A percentile compares a stretch with the other conserved stretches of the same genome.
phyloP scores from a whole-genome alignment of 2,113 vertebrate genomes.

The Alligator mississippiensis region DNA sequence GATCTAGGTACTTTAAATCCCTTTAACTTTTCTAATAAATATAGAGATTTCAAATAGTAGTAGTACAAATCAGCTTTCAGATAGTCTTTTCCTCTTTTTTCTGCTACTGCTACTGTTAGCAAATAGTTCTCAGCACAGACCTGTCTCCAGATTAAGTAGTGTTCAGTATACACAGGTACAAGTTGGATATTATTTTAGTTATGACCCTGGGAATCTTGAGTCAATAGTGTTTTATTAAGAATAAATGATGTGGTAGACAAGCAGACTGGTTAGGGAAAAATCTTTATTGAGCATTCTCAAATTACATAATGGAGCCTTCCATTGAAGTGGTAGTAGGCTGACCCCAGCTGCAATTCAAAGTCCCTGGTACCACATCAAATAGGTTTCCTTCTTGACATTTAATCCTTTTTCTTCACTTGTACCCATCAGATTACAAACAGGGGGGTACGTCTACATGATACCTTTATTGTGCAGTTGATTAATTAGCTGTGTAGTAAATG shows the following conservation, averaged over 20 bases:
- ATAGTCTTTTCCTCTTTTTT: neutral
- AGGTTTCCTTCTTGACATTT: neutral
- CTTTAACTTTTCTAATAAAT: neutral
- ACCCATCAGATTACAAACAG: neutral
- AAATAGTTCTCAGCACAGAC: neutral
- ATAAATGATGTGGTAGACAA: neutral
- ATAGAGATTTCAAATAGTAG: neutral
- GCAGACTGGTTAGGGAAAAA: neutral
- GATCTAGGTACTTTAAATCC: neutral
- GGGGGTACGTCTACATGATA: neutral
- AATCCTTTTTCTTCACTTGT: neutral
- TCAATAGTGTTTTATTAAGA: neutral
- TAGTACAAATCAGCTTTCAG: neutral
- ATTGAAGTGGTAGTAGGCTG: neutral
- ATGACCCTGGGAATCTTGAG: neutral
- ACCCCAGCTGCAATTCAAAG: neutral
- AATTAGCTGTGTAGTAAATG: too few species aligned
- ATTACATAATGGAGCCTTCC: rapidly evolving
- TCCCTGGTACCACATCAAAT: neutral
- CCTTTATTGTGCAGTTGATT: neutral
- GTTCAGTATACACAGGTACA: neutral
- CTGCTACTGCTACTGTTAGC: neutral
- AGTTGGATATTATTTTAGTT: neutral
- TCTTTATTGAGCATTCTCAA: neutral
- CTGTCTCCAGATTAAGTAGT: neutral